These are phyloP conservation scores for Glyptemys insculpta DNA, from an alignment of 2,797 vertebrate species.

Conservation along the genomic window DNA sequence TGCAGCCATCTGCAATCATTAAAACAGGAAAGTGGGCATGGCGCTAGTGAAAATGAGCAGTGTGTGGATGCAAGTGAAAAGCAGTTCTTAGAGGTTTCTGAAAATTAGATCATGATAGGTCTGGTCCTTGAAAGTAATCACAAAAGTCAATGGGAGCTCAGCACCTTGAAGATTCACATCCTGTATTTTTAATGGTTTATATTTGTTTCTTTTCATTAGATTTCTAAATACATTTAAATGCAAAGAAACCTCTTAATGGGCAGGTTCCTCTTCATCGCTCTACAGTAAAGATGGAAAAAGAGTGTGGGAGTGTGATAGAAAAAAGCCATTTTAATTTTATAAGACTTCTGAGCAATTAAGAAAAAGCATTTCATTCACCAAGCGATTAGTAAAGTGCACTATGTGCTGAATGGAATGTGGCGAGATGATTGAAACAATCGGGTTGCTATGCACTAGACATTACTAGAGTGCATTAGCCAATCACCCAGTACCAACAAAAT, in stretches of 20 bases:
- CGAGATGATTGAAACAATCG: conserved; percentile 28
- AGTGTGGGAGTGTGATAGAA: background rate
- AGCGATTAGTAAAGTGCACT: conserved; percentile 43
- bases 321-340: conserved; percentile 11
- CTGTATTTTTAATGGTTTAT: background rate
- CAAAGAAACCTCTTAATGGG: background rate
- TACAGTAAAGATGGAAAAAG: conserved; percentile 19
- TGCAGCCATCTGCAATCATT: background rate
- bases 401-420: conserved; percentile 10
- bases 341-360: conserved; percentile 56
- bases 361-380: conserved; percentile 64
- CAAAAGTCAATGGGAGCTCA: background rate
- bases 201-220: background rate
- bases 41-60: background rate
- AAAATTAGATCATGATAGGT: background rate
- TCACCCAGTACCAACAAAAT: background rate
- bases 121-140: background rate
- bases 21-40: background rate
- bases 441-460: background rate
- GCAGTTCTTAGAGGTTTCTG: background rate
- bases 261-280: background rate
- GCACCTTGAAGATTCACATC: background rate
- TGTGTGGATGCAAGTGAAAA: accelerated
- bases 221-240: background rate
- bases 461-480: background rate